Base-by-base conservation (phyloP, 2,888 invertebrate genomes). In the Pristionchus exspectatus region DNA sequence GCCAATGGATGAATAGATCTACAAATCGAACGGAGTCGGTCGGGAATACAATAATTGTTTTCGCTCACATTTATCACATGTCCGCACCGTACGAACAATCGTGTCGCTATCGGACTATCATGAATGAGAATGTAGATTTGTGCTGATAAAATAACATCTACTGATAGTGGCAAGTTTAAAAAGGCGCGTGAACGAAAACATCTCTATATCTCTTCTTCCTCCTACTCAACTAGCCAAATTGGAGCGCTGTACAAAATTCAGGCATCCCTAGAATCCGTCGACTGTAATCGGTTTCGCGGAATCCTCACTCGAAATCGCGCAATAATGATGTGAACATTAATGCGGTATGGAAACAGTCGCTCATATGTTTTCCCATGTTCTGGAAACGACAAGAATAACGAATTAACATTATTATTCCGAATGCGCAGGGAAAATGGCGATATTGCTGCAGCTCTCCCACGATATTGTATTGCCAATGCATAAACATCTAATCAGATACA, bases 161-260 rank as follows among this genome's bases (percentile, higher is more conserved):
- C 44, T 50, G 44, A 50, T 50, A 0, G 44, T 9, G 44, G 12
- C 44, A 50, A 50, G 44, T 50, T 50, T 10, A 50, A 50, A 50
- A 50, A 50, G 44, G 69, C n/a, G 69, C 27, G 16, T 66, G n/a
- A 10, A n/a, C 10, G 21, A 66, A 66, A 30, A 72, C 5, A 12
- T 2, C 12, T 27, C 5, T 72, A 12, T 14, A 10, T 33, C 33
- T 33, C 72, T 72, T 72, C 72, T 72, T 63, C 63, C 63, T n/a
- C 21, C 81, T 81, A 50, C 77, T 77, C 81, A 81, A 81, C 54
- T 81, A 81, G 81, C 81, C 81, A 81, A 81, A 81, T 81, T 81
- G 81, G 27, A 54, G 77, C 14, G 81, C 81, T 50, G 50, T 27
- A 27, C 81, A 18, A 63, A 7, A 81, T 81, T 74, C 50, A 54